Evolutionary conservation across 2,797 vertebrate genomes (phyloP), one percentile per base, ranked within the genome.

Genomic region (Crypturellus tataupa): DNA sequence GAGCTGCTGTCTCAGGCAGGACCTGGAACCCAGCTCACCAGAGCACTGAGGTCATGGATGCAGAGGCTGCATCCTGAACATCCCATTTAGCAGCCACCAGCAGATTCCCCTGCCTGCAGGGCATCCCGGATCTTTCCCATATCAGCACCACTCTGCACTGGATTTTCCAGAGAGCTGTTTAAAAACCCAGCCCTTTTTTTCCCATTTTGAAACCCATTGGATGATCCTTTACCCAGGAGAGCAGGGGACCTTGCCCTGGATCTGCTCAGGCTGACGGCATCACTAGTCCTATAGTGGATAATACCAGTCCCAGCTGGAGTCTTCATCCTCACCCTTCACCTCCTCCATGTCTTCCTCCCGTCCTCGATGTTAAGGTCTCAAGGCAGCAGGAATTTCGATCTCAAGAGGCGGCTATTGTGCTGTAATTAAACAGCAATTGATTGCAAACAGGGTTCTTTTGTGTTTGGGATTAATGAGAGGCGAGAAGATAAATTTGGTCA

Each of bases 381-480:
- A 87, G 51, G 47, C 85, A 88, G 85, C 42, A 31, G 7, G 95
- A 92, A 92, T 88, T 96, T 96, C 89, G 53, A 97, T 96, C 94
- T 95, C 85, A 6, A 53, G 89, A 95, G 77, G 91, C 85, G 68
- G 90, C 88, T 88, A 82, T 95, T 97, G 95, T 96, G 95, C 95
- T 85, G 90, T 96, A 94, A 97, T 97, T 97, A 97, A 97, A 94
- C 90, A 73, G 71, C 95, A 88, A 97, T 97, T 97, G 97, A 97
- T 97, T 97, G 95, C 95, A 95, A 96, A 96, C 87, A 87, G 93
- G 85, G 35, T 97, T 94, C 95, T 85, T 97, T 97, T 97, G 94
- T 97, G 94, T 93, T 93, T 67, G 91, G 95, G 93, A 97, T 97
- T 97, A 97, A 97, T 95, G 96, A 94, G 94, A 96, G 87, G 78